phyloP scores from a whole-genome alignment of 2,888 invertebrate genomes.

The Phytoseiulus persimilis region DNA sequence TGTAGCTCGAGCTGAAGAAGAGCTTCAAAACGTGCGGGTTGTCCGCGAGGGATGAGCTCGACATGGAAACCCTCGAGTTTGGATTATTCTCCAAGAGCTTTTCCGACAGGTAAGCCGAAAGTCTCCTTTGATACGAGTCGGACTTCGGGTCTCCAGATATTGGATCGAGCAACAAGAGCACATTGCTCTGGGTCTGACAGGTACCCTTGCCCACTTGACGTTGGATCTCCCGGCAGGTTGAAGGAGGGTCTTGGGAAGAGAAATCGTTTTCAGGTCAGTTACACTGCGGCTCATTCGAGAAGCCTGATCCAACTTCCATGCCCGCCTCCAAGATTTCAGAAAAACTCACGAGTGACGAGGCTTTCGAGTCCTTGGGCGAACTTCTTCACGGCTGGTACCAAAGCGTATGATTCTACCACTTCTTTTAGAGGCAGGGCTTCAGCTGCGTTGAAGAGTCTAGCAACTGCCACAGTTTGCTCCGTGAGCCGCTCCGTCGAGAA shows the following conservation, averaged over 20 bases:
- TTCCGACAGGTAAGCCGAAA: conserved; percentile 17
- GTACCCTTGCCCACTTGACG: conserved; percentile 20
- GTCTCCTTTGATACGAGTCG: conserved; percentile 18
- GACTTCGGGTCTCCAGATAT: conserved; percentile 21
- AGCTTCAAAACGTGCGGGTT: conserved; percentile 16
- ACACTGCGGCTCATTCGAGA: not conserved
- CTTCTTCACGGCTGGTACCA: conserved; percentile 17
- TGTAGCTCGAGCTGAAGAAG: conserved; percentile 31
- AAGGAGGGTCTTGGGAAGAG: conserved; percentile 10
- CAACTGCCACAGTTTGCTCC: conserved; percentile 19
- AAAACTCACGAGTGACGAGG: not conserved
- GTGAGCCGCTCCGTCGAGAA: conserved; percentile 19
- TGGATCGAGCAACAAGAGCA: conserved; percentile 28
- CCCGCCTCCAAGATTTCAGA: too few relatives aligned
- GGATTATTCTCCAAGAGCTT: conserved; percentile 18
- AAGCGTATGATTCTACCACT: not conserved
- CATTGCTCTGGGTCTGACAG: conserved; percentile 22
- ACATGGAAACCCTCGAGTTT: conserved; percentile 26
- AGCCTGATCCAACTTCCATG: too few relatives aligned
- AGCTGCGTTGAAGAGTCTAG: conserved; percentile 20
- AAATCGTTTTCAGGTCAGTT: not conserved
- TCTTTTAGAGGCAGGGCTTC: conserved; percentile 23
- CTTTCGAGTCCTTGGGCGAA: conserved; percentile 30
- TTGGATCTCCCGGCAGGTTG: conserved; percentile 9
- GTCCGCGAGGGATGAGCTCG: conserved; percentile 24